Evolutionary conservation across 2,888 invertebrate genomes (phyloP), one percentile per base, ranked within the genome.

Genomic region (Tipula vernalis): DNA sequence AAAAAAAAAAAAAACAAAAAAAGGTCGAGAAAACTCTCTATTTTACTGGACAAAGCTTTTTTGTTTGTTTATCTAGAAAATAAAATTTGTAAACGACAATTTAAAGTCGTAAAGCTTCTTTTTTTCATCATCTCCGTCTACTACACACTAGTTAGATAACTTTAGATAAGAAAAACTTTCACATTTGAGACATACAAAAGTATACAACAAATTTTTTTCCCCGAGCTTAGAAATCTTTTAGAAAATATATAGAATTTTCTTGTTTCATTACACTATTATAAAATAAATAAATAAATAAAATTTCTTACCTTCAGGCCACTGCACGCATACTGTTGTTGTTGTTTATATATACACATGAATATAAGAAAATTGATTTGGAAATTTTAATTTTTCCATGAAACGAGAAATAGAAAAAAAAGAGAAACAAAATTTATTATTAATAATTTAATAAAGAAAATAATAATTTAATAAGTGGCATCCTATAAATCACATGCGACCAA

Each of bases 221-320:
- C 71, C 71, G 28, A 71, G 28, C 28, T 28, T 44, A 44, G 44
- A 71, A 71, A 71, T 28, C 71, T 71, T 71, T 71, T 28, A 71
- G 71, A 71, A 71, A 71, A 71, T 28, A 71, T 28, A 28, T 3
- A 71, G 28, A 71, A 47, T 86, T 86, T 71, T n/a, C 86, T 87
- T 42, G 85, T 83, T 86, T 87, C 71, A 86, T 28, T 44, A 87
- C 87, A 86, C 87, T 86, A 86, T 47, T 86, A 87, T 87, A 83
- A 86, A 86, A 42, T 47, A 87, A n/a, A 51, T 51, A 87, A 71
- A 87, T 87, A 85, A 87, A 28, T 39, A 84, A 84, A 39, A 90
- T 89, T 90, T 93, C 95, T 95, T 94, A 95, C 96, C 96, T 94
- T 96, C 96, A 89, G 96, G 96, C 97, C 97, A 97, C 92, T 96